phyloP scores from a whole-genome alignment of 2,888 invertebrate genomes.

The Noctuana brunneofusca region DNA sequence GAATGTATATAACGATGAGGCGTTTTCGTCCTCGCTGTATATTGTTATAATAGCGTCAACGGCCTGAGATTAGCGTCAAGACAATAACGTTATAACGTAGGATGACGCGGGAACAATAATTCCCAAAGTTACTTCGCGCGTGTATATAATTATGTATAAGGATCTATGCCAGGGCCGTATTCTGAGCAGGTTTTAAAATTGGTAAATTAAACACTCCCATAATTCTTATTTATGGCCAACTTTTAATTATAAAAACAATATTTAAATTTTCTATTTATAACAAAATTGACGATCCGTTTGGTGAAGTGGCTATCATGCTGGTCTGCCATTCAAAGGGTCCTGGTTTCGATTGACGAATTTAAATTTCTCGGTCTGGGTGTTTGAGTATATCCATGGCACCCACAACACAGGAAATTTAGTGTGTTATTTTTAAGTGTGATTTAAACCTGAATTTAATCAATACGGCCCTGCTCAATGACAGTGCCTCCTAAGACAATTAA shows the following conservation, averaged over 20 bases:
- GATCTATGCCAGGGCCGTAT: conserved; percentile 15
- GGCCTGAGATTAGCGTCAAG: conserved; percentile 61
- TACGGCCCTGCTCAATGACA: conserved; percentile 39
- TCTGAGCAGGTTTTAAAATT: not conserved
- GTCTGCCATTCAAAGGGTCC: no score
- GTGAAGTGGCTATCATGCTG: no score
- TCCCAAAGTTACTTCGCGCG: conserved; percentile 21
- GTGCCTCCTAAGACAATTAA: conserved; percentile 59
- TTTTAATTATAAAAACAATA: no score
- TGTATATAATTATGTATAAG: conserved; percentile 21
- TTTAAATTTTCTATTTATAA: not conserved
- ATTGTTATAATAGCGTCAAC: conserved; percentile 53
- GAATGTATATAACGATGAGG: conserved; percentile 55
- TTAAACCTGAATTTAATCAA: conserved; percentile 28
- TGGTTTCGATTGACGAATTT: no score
- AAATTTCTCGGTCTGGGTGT: no score
- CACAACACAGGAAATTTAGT: no score
- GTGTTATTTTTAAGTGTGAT: no score
- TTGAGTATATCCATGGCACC: no score
- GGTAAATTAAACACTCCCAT: not conserved
- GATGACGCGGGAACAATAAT: conserved; percentile 17
- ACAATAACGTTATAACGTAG: conserved; percentile 57
- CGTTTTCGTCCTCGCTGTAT: conserved; percentile 51
- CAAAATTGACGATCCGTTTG: no score
- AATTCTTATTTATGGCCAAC: no score